These are phyloP conservation scores for Zoanthus solanderi DNA, from an alignment of 92 coral and sea anemone species.

Conservation along the genomic window DNA sequence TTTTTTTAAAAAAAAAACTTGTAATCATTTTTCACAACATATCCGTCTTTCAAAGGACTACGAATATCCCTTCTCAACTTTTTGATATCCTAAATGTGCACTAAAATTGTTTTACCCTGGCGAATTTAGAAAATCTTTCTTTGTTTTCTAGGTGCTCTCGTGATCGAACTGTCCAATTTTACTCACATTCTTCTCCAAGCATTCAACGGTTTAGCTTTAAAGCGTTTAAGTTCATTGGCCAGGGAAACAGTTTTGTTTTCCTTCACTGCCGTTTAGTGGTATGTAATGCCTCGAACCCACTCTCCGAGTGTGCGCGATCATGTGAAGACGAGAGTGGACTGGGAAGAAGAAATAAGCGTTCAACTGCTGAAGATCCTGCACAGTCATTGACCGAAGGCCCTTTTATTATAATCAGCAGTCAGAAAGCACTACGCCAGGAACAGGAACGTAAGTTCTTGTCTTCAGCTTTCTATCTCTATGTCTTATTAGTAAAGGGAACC, in stretches of 20 bases:
- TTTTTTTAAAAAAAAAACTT: no score
- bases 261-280: constrained; percentile 83
- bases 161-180: constrained; percentile 74
- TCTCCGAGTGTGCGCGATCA: constrained; percentile 72
- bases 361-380: constrained; percentile 48
- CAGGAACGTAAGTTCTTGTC: constrained; percentile 34
- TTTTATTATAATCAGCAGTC: constrained; percentile 51
- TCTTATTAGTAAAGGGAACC: no score
- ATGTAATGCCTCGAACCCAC: constrained; percentile 78
- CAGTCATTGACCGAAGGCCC: constrained; percentile 84
- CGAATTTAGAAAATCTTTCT: not conserved
- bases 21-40: no score
- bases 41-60: no score
- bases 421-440: constrained; percentile 41
- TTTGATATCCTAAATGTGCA: no score
- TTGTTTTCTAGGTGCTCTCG: constrained; percentile 60
- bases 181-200: constrained; percentile 48
- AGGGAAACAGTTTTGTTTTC: constrained; percentile 74
- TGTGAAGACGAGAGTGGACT: constrained; percentile 57
- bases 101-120: no score
- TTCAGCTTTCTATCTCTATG: no score
- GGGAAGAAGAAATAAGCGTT: constrained; percentile 62
- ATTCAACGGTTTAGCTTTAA: constrained; percentile 81
- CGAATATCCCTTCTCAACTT: no score
- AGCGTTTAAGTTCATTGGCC: constrained; percentile 78